phyloP scores from a whole-genome alignment of 2,113 vertebrate species.

The Nannospalax galili region DNA sequence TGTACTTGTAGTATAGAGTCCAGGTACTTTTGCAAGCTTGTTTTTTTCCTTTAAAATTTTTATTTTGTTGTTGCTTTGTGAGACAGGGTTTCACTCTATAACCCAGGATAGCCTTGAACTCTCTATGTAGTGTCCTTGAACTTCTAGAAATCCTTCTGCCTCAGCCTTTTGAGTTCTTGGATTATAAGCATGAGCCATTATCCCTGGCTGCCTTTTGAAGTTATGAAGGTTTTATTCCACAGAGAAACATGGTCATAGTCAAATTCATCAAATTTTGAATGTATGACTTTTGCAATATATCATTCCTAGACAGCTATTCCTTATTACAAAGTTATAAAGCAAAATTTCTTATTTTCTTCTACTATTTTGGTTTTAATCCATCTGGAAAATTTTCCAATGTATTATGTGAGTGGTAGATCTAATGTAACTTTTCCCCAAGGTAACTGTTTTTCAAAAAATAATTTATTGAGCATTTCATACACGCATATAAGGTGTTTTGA shows the following conservation, averaged over 20 bases:
- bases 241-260: conserved; percentile 41
- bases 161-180: not conserved
- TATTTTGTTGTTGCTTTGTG: not conserved
- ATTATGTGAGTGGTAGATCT: conserved; percentile 15
- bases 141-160: not conserved
- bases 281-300: conserved; percentile 24
- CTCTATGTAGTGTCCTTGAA: not conserved
- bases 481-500: too few species aligned
- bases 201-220: conserved; percentile 20
- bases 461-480: too few species aligned
- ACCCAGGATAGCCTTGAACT: not conserved
- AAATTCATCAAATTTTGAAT: conserved; percentile 39
- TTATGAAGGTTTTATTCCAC: conserved; percentile 19
- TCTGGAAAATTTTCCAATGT: conserved; percentile 47
- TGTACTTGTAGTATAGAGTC: conserved; percentile 8
- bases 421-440: conserved; percentile 1
- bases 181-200: not conserved
- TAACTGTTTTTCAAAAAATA: not conserved
- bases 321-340: conserved; percentile 53
- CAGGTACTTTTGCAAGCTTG: conserved; percentile 38
- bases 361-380: conserved; percentile 49
- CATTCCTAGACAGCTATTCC: conserved; percentile 49
- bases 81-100: not conserved
- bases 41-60: conserved; percentile 26
- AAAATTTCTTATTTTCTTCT: conserved; percentile 43